Percentiles rank a stretch among this genome's conserved stretches.
Conservation (phyloP, 2,113 vertebrate species). For the Pygoscelis antarcticus region DNA sequence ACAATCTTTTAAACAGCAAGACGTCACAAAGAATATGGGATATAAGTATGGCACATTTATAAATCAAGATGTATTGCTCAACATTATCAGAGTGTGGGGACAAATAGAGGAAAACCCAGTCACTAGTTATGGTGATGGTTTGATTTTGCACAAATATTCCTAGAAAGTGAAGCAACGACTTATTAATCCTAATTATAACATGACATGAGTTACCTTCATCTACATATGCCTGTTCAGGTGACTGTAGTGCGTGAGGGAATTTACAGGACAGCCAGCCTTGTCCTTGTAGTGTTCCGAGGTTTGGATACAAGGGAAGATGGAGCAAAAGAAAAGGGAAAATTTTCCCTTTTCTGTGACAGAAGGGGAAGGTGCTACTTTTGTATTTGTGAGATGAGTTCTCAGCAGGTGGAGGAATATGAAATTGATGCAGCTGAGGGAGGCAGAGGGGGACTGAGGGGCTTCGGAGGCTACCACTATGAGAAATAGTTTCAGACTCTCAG, state of each 20-base stretch:
- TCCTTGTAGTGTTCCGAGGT: not conserved
- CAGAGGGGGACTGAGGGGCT: fast-evolving
- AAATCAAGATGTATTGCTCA: not conserved
- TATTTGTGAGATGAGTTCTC: not conserved
- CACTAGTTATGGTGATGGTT: not conserved
- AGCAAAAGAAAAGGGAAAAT: not conserved
- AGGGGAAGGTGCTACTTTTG: not conserved
- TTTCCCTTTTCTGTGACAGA: not conserved
- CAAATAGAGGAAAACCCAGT: not conserved
- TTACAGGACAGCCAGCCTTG: not conserved
- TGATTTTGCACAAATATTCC: not conserved
- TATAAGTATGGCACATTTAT: not conserved
- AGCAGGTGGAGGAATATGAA: not conserved
- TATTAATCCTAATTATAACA: not conserved
- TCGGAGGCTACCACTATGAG: not conserved
- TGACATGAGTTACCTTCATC: not conserved
- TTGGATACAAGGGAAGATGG: not conserved
- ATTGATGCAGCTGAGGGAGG: not conserved
- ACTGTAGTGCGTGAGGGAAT: not conserved
- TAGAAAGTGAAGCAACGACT: not conserved
- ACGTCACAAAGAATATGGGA: not conserved
- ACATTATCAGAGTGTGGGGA: not conserved
- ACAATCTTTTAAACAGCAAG: not conserved
- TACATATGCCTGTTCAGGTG: not conserved
- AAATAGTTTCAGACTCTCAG: not conserved